A percentile compares a stretch with the other conserved stretches of the same genome.
phyloP scores from a whole-genome alignment of 1,140 invertebrate species.

The Stegodyphus mimosarum region DNA sequence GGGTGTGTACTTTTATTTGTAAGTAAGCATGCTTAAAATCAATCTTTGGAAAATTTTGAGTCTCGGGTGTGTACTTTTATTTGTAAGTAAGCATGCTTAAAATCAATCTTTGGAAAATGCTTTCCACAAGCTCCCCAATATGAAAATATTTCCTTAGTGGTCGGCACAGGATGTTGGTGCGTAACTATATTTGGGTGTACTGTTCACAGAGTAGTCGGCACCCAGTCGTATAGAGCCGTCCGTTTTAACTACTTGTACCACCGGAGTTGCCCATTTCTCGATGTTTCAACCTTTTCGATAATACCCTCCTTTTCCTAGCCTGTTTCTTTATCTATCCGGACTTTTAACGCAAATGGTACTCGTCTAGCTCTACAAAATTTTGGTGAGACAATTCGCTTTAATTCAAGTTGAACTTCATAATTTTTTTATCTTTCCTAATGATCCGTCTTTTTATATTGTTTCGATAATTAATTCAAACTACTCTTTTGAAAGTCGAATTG shows the following conservation, averaged over 20 bases:
- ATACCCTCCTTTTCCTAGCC: too few relatives aligned
- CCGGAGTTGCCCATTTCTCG: too few relatives aligned
- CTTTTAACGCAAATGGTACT: too few relatives aligned
- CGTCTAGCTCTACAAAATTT: too few relatives aligned
- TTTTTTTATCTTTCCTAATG: too few relatives aligned
- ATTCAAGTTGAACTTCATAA: too few relatives aligned
- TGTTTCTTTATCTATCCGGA: too few relatives aligned
- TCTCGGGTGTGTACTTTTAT: slow-evolving; percentile 22
- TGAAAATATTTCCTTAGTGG: not conserved
- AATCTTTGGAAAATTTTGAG: not conserved
- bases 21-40: not conserved
- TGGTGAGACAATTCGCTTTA: too few relatives aligned
- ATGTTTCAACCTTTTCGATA: too few relatives aligned
- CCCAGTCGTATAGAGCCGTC: too few relatives aligned
- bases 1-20: slow-evolving; percentile 22
- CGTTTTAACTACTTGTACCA: too few relatives aligned
- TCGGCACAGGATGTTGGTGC: not conserved
- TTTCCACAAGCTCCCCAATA: not conserved
- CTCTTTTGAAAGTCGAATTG: not conserved
- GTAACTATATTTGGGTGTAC: not conserved
- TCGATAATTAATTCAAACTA: not conserved
- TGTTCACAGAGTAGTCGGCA: not conserved
- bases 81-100: not conserved
- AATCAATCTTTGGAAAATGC: not conserved
- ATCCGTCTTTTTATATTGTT: too few relatives aligned